Percentiles rank a stretch among this genome's conserved stretches.
Evolutionary conservation across 2,888 invertebrate species (phyloP).

Genomic region (Mechanitis mazaeus): DNA sequence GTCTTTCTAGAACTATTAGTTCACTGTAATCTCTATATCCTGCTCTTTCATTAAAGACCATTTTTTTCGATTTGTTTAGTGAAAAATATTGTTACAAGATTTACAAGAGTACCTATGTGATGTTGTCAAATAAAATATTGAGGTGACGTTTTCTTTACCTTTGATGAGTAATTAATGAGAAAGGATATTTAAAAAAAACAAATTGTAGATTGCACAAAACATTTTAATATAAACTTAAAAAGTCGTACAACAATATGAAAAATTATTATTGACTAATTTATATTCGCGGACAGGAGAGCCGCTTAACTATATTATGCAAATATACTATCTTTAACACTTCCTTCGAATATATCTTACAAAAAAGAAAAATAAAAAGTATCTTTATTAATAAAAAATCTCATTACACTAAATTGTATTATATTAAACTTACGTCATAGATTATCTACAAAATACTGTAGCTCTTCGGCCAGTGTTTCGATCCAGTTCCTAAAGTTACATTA

Average conservation of each 20-base stretch:
- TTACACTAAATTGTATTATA: conserved; percentile 72
- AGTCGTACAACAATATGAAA: conserved; percentile 91
- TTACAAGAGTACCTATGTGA: no score
- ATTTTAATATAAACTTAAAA: conserved; percentile 92
- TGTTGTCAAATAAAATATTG: no score
- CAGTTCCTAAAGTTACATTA: conserved; percentile 56
- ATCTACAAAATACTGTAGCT: conserved; percentile 76
- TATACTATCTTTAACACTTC: conserved; percentile 79
- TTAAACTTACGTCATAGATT: conserved; percentile 75
- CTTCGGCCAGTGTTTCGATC: conserved; percentile 70
- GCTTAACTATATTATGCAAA: conserved; percentile 81
- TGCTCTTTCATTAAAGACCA: no score
- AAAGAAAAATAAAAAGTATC: conserved; percentile 73
- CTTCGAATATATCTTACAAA: conserved; percentile 77
- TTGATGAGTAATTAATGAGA: no score
- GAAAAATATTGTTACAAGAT: no score
- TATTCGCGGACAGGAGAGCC: conserved; percentile 83
- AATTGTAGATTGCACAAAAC: conserved; percentile 83
- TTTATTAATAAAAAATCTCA: conserved; percentile 75
- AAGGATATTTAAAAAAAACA: conserved; percentile 13
- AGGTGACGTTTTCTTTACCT: no score
- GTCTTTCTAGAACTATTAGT: no score
- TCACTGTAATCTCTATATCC: no score
- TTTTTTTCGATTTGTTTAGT: no score
- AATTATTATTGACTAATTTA: conserved; percentile 86